Conservation (phyloP, 2,888 invertebrate genomes). For the Halictus quadricinctus region DNA sequence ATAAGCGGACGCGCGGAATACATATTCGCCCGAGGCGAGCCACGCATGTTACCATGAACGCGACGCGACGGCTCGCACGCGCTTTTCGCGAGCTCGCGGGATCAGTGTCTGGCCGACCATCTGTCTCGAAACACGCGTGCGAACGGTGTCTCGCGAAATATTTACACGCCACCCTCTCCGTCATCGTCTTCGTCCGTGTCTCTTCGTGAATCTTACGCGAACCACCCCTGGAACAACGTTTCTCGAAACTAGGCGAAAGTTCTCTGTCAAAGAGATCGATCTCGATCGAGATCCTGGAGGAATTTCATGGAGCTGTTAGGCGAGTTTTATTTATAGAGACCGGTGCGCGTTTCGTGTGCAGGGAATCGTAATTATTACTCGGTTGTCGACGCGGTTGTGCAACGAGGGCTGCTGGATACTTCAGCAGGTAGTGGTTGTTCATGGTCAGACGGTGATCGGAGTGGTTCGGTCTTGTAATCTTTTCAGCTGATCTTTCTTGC, state of each 20-base stretch:
- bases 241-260: neutral
- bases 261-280: neutral
- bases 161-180: constrained; percentile 19
- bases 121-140: constrained; percentile 74
- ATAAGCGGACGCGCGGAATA: constrained; percentile 50
- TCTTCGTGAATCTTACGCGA: neutral
- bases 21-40: constrained; percentile 40
- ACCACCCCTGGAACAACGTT: neutral
- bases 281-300: neutral
- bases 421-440: constrained; percentile 38
- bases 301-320: neutral
- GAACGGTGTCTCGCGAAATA: constrained; percentile 29
- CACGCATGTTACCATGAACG: constrained; percentile 28
- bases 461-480: constrained; percentile 6
- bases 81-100: constrained; percentile 57
- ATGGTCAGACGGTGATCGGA: constrained; percentile 29
- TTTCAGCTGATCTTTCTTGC: neutral
- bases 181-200: neutral
- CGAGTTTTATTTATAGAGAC: neutral
- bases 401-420: constrained; percentile 18
- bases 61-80: constrained; percentile 24
- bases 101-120: constrained; percentile 78
- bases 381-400: constrained; percentile 5
- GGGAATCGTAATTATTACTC: constrained; percentile 4
- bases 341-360: neutral